Evolutionary conservation across 1,140 invertebrate genomes (phyloP), one percentile per base, ranked within the genome.

Genomic region (Plutomurus gul): DNA sequence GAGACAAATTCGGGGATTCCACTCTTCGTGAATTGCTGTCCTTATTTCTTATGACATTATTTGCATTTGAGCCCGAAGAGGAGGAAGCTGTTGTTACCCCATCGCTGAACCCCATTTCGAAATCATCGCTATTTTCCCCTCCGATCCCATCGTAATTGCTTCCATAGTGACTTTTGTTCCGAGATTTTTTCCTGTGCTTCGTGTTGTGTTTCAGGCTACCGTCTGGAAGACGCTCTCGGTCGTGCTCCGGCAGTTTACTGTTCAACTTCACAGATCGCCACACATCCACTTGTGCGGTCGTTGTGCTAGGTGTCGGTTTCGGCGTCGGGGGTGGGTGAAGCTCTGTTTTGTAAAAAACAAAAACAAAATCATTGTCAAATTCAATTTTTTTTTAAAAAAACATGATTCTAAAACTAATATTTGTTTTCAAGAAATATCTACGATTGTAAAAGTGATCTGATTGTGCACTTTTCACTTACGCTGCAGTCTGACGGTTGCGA

Each of bases 401-500:
- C n/a, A n/a, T n/a, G n/a, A n/a, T n/a, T n/a, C n/a, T n/a, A n/a
- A n/a, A n/a, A n/a, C n/a, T n/a, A n/a, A n/a, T n/a, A n/a, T n/a
- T n/a, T n/a, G n/a, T n/a, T n/a, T n/a, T n/a, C n/a, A n/a, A n/a
- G n/a, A n/a, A n/a, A n/a, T n/a, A n/a, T n/a, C n/a, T n/a, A n/a
- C n/a, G n/a, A n/a, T n/a, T n/a, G n/a, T n/a, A n/a, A n/a, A 25
- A 25, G 20, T 51, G 49, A 20, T 16, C n/a, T n/a, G n/a, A n/a
- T n/a, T n/a, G n/a, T n/a, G n/a, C n/a, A n/a, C n/a, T n/a, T n/a
- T n/a, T n/a, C n/a, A 73, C 87, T 85, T 85, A 89, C 89, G 87
- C 72, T 87, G 87, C 5, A 90, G 81, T 36, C 85, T 82, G 84
- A 89, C 87, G 3, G 81, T 82, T 51, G 87, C 86, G 33, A 85